Conservation (phyloP, 2,888 invertebrate species). For the Leucania comma region DNA sequence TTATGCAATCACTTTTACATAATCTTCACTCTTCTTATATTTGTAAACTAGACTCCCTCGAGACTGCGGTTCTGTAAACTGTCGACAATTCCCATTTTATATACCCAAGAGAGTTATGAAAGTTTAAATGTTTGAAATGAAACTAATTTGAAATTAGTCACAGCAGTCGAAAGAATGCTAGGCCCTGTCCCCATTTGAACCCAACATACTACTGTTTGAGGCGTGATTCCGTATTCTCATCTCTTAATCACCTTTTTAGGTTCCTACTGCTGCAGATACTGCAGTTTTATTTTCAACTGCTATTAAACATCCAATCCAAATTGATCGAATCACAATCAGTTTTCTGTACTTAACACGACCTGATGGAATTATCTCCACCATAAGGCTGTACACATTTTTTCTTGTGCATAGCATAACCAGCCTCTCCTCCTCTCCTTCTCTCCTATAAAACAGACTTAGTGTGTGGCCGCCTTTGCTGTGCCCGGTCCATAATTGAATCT, state of each 20-base stretch:
- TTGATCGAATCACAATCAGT: neutral
- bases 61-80: constrained; percentile 14
- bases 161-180: neutral
- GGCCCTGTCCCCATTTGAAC: neutral
- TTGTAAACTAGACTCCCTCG: neutral
- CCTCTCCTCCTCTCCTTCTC: too few relatives aligned
- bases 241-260: neutral
- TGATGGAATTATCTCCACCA: too few relatives aligned
- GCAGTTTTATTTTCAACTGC: neutral
- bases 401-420: too few relatives aligned
- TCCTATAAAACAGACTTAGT: too few relatives aligned
- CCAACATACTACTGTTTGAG: neutral
- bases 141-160: constrained; percentile 7
- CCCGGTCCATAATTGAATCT: too few relatives aligned
- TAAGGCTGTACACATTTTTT: too few relatives aligned
- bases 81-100: constrained; percentile 17
- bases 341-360: neutral
- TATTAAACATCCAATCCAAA: neutral
- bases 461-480: too few relatives aligned
- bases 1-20: neutral
- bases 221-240: neutral
- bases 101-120: constrained; percentile 25
- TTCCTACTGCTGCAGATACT: neutral
- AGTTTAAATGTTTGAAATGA: constrained; percentile 15
- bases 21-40: constrained; percentile 1